Base-by-base conservation (phyloP, 1,140 invertebrate genomes). In the Apis cerana region DNA sequence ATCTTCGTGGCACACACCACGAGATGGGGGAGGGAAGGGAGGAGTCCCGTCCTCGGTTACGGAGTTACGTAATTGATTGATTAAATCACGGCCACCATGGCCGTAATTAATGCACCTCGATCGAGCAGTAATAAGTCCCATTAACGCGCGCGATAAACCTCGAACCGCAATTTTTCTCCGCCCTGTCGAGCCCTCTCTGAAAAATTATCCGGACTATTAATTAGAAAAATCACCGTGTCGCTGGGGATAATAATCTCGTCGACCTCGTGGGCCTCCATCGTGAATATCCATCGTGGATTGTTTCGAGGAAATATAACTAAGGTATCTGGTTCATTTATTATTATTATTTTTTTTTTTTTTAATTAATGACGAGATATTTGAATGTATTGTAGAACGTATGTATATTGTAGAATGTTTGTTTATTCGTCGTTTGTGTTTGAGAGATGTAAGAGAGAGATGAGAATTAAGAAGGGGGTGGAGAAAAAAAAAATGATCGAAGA, bases 1-100 rank as follows among this genome's bases (percentile, higher is more conserved):
- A 64, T 77, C 61, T 74, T 52, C 21, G 76, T 13, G 23, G 58
- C 65, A 61, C 54, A 52, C 59, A 33, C 67, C 62, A 71, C n/a
- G 52, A 43, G 33, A 43, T 33, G 33, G 33, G 33, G 2, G 2
- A 33, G 2, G 33, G 33, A 4, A 3, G 69, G 69, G 71, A 70
- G 69, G 33, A 33, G 71, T 48, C 61, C 71, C 67, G 54, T 72
- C 65, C 68, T 58, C 54, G 58, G 69, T 80, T 86, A 76, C 76
- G 56, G 70, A 86, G 85, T 86, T 86, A 74, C 76, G 83, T 85
- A 86, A 86, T 86, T 87, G 85, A 87, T 87, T 84, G 85, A 87
- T 87, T 87, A 87, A 87, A 84, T 87, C 83, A 71, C 61, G 74
- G 54, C 85, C 75, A 77, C 75, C 72, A 61, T 74, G 71, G 69